Evolutionary conservation across 92 coral and sea anemone species (phyloP), one percentile per base, ranked within the genome.

Genomic region (Pocillopora grandis): DNA sequence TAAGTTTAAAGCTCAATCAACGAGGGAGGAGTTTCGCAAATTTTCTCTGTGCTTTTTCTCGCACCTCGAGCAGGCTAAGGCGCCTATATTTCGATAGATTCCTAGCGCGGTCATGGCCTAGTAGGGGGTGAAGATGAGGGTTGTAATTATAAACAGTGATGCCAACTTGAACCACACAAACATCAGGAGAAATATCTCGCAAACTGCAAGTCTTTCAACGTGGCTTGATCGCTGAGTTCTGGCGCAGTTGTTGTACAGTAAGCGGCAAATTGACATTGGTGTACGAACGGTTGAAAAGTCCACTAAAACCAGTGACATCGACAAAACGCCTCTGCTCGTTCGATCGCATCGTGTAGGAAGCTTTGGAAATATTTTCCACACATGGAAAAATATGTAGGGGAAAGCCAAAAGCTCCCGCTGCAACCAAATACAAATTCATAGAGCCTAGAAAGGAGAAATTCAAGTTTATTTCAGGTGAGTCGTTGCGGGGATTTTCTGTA

Each of bases 161-260:
- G 95, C 79, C 1, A 94, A 87, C 49, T 94, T 94, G 20, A 94
- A 59, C 98, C 98, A 91, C 36, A 94, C 84, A 71, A 91, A 94
- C 88, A 92, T 87, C 27, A 94, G 77, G 79, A 87, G 87, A 79
- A 94, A 91, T 73, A 94, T 91, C 87, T 94, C 98, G 84, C 98
- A 94, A 70, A 94, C 78, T 72, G 93, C 80, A 33, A 95, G 92
- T 70, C 98, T 87, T 49, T 78, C 67, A 3, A 66, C 58, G 19
- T 68, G 35, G 74, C 27, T 62, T 12, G 35, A 21, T n/a, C 61
- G 17, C 42, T 58, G 59, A 35, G 52, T 60, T 15, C 76, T 36
- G 1, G 70, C 36, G 61, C 92, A 88, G 71, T 52, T 71, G 63
- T 86, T 83, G 85, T 89, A 64, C 48, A 87, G 84, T 60, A 87